Percentiles rank a stretch among this genome's conserved stretches.
These are phyloP conservation scores for Orthosia cruda DNA, from an alignment of 2,888 invertebrate genomes.

Conservation along the genomic window DNA sequence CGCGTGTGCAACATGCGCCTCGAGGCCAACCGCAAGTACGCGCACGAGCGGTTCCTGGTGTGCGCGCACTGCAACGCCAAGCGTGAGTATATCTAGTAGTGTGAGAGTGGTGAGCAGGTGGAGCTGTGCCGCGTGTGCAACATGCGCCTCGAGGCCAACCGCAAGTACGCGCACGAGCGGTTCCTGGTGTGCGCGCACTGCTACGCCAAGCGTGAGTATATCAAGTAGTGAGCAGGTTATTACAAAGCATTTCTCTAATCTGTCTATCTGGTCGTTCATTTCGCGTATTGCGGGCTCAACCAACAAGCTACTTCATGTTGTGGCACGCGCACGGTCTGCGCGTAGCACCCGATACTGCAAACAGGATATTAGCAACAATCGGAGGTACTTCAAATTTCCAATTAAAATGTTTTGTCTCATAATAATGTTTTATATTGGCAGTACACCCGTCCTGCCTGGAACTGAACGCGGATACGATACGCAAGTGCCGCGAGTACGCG, in stretches of 20 bases:
- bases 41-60: slow-evolving; percentile 92
- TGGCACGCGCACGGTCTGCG: too few relatives aligned
- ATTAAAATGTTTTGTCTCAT: not conserved
- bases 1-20: slow-evolving; percentile 91
- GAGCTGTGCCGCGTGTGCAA: slow-evolving; percentile 92
- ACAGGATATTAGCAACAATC: too few relatives aligned
- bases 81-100: slow-evolving; percentile 80
- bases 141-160: slow-evolving; percentile 91
- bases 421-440: slow-evolving; percentile 71
- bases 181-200: slow-evolving; percentile 92
- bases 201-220: slow-evolving; percentile 89
- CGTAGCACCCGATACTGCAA: too few relatives aligned
- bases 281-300: too few relatives aligned
- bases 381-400: not conserved
- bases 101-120: slow-evolving; percentile 64
- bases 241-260: too few relatives aligned
- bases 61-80: slow-evolving; percentile 92
- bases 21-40: slow-evolving; percentile 91
- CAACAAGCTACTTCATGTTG: too few relatives aligned
- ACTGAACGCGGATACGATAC: slow-evolving; percentile 95
- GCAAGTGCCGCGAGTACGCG: slow-evolving; percentile 96
- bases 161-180: slow-evolving; percentile 91
- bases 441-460: slow-evolving; percentile 97
- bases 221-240: too few relatives aligned
- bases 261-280: too few relatives aligned